phyloP scores from a whole-genome alignment of 2,888 invertebrate species.

The Pristionchus arcanus region DNA sequence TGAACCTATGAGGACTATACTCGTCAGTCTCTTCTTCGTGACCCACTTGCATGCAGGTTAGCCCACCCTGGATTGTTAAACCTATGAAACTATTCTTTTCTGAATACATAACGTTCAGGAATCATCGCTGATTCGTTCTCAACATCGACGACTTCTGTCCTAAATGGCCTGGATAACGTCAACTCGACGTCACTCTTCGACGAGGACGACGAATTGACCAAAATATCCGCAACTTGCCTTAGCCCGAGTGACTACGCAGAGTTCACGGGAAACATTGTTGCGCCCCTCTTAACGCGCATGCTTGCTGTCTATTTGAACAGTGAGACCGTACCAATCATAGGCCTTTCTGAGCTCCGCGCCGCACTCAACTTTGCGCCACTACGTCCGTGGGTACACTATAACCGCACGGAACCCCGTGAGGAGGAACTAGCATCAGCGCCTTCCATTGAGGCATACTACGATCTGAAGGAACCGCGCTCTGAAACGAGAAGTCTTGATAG shows the following conservation, averaged over 20 bases:
- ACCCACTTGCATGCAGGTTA: not conserved
- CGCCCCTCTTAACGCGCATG: not conserved
- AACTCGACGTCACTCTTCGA: not conserved
- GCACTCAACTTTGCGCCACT: conserved; percentile 41
- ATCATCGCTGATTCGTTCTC: too few species aligned
- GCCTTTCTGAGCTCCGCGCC: conserved; percentile 48
- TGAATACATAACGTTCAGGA: too few species aligned
- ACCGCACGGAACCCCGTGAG: conserved; percentile 47
- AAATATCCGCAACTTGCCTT: conserved; percentile 56
- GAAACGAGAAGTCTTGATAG: conserved; percentile 59
- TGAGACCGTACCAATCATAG: conserved; percentile 26
- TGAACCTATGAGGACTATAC: not conserved
- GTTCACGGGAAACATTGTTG: conserved; percentile 55
- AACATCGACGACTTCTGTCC: too few species aligned
- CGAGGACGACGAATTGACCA: conserved; percentile 53
- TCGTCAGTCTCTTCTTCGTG: not conserved
- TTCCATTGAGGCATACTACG: too few species aligned
- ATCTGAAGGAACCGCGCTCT: conserved; percentile 56
- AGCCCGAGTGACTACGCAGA: conserved; percentile 56
- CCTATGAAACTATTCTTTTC: too few species aligned
- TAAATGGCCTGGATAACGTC: not conserved
- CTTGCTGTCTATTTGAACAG: not conserved
- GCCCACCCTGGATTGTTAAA: not conserved
- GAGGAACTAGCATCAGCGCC: conserved; percentile 55
- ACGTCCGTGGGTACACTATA: conserved; percentile 43